Base-by-base conservation (phyloP, 2,888 invertebrate species). In the Habroteleia sp. region DNA sequence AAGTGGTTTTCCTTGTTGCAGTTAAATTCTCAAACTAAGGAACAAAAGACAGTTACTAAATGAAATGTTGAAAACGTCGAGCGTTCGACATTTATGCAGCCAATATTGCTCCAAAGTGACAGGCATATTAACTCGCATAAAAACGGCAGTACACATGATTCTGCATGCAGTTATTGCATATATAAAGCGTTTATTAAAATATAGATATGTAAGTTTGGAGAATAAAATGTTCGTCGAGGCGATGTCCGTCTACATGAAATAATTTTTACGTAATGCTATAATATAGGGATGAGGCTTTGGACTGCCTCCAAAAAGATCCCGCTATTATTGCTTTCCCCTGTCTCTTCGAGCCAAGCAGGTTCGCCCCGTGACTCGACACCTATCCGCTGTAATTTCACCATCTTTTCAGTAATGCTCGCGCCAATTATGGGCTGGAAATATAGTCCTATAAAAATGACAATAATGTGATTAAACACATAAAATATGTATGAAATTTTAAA, bases 191-290 rank as follows among this genome's bases (percentile, higher is more conserved):
- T 58, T 63, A 72, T 65, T 65, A 65, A 56, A 65, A 56, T 54
- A n/a, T n/a, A 56, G 56, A 63, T 50, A 58, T 14, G 63, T 52
- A 60, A 69, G 44, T n/a, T 42, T 62, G 42, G 65, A 75, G 72
- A 84, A 82, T 82, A 80, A 85, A 85, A 79, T 80, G 78, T 79
- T 81, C 65, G 71, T 77, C 79, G 76, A 50, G 68, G 74, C 73
- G 73, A 77, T 76, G 80, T 80, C 76, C 78, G 76, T 81, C 74
- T 75, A 27, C 48, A 50, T 58, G 63, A 77, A 77, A 83, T 83
- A 78, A 83, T 80, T 82, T 83, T 78, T 73, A 78, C 77, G 81
- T 83, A 85, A 84, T 83, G 81, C 80, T 79, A 81, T 83, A 80
- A 85, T 82, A 83, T 81, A 82, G 78, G 48, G 33, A 76, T 44